Conservation (phyloP, 2,113 vertebrate genomes). For the Varanus salvator region DNA sequence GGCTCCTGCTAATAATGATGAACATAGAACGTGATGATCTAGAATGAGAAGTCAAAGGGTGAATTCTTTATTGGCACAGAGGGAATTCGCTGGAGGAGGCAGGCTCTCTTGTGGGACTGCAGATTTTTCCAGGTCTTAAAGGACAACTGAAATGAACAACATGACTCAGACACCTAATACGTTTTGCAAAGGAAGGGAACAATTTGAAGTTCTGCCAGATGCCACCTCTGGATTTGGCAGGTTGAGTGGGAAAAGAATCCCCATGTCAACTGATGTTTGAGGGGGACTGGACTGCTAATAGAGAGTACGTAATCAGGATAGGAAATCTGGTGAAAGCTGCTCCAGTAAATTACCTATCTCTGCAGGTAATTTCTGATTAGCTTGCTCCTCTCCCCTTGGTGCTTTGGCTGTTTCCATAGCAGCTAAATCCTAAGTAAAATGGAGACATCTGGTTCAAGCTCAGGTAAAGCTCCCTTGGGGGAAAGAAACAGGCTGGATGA, state of each 20-base stretch:
- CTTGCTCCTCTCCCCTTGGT: slow-evolving; percentile 71
- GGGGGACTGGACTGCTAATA: slow-evolving; percentile 65
- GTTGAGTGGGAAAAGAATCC: slow-evolving; percentile 10
- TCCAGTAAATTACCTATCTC: slow-evolving; percentile 76
- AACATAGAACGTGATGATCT: fast-evolving
- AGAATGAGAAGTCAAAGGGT: fast-evolving
- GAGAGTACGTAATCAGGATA: slow-evolving; percentile 65
- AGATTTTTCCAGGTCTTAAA: neutral
- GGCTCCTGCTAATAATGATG: fast-evolving
- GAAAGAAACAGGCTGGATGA: slow-evolving; percentile 59
- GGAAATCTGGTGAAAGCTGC: slow-evolving; percentile 69
- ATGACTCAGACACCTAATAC: neutral
- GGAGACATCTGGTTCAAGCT: slow-evolving; percentile 75
- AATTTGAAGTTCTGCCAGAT: neutral
- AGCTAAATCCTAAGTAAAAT: slow-evolving; percentile 79
- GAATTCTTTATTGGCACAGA: neutral
- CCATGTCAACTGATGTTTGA: slow-evolving; percentile 16
- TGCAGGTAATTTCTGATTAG: slow-evolving; percentile 79
- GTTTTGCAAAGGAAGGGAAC: neutral
- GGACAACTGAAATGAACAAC: neutral
- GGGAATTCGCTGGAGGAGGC: neutral
- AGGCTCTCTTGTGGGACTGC: fast-evolving
- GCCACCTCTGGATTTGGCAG: slow-evolving; percentile 50
- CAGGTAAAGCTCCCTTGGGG: slow-evolving; percentile 70
- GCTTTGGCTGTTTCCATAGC: slow-evolving; percentile 83